Evolutionary conservation across 2,888 invertebrate species (phyloP), one percentile per base, ranked within the genome.

Genomic region (Hyppa rectilinea): DNA sequence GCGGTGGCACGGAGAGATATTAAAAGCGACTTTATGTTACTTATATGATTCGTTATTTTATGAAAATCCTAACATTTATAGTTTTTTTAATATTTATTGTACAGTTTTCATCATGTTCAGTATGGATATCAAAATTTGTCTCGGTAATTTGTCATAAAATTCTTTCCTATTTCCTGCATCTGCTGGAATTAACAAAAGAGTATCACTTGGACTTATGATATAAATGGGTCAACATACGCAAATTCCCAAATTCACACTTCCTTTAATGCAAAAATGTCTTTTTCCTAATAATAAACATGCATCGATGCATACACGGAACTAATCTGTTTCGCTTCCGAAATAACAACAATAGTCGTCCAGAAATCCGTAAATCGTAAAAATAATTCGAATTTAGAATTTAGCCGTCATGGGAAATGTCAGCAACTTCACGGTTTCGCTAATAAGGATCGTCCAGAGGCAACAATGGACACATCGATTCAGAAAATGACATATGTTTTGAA

Each of bases 401-500:
- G 87, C 81, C 94, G 95, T 96, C 95, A 96, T 96, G 95, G 95
- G 95, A 95, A 94, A 92, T 86, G 93, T 94, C 93, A 84, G 79
- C 93, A 85, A 88, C 87, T 93, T 93, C 92, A 93, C 93, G 93
- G 92, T 91, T 4, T 89, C 88, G 87, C 92, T 94, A 94, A 94
- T 94, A 93, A 94, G 94, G 91, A 90, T 89, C 88, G 89, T 88
- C 85, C 81, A 81, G 80, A 85, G 82, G 83, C 65, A 71, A 87
- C 87, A 88, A 88, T 85, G 80, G 92, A 92, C 92, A 93, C 92
- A 92, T 95, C 93, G 94, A 92, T 91, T 91, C 91, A 87, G 89
- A 94, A 93, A 93, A 92, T 94, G 94, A 95, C 95, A 92, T 93
- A 87, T 94, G 93, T 95, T 96, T 96, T 95, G 95, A 95, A 95